Evolutionary conservation across 2,797 vertebrate genomes (phyloP).

Genomic region (Acropternis orthonyx): DNA sequence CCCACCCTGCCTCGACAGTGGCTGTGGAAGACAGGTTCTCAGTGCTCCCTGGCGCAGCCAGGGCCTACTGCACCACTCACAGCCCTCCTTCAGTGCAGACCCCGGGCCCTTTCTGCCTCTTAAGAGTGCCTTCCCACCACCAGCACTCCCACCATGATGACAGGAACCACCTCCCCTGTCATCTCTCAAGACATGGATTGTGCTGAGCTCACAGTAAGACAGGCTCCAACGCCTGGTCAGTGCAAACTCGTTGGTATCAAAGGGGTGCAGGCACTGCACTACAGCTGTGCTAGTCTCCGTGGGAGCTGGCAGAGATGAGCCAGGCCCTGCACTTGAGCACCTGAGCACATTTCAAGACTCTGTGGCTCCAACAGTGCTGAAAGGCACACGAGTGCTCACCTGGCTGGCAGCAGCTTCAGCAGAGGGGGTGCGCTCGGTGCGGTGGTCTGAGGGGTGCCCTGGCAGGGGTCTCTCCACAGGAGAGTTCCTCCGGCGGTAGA

Average conservation of each 20-base stretch:
- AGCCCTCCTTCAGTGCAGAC: background rate
- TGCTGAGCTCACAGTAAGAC: background rate
- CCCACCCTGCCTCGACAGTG: rapidly evolving
- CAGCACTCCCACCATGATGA: background rate
- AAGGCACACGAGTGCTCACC: slow-evolving; percentile 79
- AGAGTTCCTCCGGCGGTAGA: slow-evolving; percentile 95
- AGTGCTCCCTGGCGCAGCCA: background rate
- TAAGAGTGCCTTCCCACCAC: background rate
- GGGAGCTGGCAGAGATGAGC: background rate
- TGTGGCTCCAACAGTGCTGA: background rate
- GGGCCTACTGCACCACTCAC: rapidly evolving
- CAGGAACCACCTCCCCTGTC: background rate
- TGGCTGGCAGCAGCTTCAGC: slow-evolving; percentile 89
- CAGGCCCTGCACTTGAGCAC: background rate
- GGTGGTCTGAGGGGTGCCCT: slow-evolving; percentile 75
- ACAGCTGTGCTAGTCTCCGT: rapidly evolving
- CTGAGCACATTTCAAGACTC: background rate
- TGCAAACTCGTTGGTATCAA: rapidly evolving
- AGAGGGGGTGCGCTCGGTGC: slow-evolving; percentile 78
- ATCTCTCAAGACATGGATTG: background rate
- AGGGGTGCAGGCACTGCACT: background rate
- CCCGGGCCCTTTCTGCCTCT: background rate
- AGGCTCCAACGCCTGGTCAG: rapidly evolving
- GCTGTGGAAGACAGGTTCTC: background rate
- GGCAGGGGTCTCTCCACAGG: slow-evolving; percentile 92